Conservation (phyloP, 1,140 invertebrate species). For the Drosophila takahashii region DNA sequence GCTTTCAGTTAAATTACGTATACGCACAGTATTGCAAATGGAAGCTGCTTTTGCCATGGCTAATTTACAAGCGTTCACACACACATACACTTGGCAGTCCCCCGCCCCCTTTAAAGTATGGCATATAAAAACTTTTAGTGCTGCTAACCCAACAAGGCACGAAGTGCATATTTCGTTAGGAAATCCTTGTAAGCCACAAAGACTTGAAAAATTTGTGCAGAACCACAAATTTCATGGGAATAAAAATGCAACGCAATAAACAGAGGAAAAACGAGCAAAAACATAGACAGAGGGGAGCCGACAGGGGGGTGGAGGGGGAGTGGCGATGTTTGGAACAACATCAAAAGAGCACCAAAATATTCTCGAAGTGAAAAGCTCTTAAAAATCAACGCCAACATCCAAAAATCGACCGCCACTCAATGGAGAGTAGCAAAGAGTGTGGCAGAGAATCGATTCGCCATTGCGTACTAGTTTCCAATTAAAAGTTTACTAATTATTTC, state of each 20-base stretch:
- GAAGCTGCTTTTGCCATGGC: constrained; percentile 40
- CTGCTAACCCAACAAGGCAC: constrained; percentile 52
- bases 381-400: constrained; percentile 78
- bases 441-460: constrained; percentile 65
- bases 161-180: constrained; percentile 75
- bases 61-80: constrained; percentile 56
- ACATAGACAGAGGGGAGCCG: constrained; percentile 3
- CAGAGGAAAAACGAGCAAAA: constrained; percentile 29
- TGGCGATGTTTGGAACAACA: constrained; percentile 32
- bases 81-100: background rate
- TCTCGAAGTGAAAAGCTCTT: constrained; percentile 74
- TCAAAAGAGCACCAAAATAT: constrained; percentile 70
- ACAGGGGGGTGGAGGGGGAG: background rate
- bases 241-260: constrained; percentile 81
- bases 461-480: constrained; percentile 81
- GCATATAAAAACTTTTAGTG: constrained; percentile 63
- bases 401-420: constrained; percentile 75
- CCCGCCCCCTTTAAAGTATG: constrained; percentile 47
- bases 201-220: constrained; percentile 79
- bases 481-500: constrained; percentile 83
- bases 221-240: constrained; percentile 77
- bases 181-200: constrained; percentile 82
- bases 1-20: constrained; percentile 65
- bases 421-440: constrained; percentile 25
- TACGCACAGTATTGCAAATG: constrained; percentile 52